phyloP scores from a whole-genome alignment of 2,797 vertebrate species.

The Oreonectes daqikongensis region DNA sequence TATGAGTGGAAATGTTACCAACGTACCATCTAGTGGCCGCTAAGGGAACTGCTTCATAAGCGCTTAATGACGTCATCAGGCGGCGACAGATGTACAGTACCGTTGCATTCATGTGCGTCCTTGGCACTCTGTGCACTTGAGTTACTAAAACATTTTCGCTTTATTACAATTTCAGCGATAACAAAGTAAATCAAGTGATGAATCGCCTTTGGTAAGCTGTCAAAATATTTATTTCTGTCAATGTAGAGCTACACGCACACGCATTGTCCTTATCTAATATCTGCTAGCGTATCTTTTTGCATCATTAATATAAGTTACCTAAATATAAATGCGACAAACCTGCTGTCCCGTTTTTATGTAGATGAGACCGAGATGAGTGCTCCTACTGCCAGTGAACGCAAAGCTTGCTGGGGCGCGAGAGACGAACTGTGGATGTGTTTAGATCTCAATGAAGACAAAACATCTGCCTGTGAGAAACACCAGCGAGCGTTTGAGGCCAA shows the following conservation, averaged over 20 bases:
- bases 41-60: background rate
- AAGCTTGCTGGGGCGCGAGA: slow-evolving; percentile 87
- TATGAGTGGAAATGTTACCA: background rate
- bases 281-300: background rate
- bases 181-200: background rate
- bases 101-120: slow-evolving; percentile 51
- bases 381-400: slow-evolving; percentile 82
- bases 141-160: background rate
- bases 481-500: slow-evolving; percentile 78
- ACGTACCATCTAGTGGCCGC: slow-evolving; percentile 37
- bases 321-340: background rate
- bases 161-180: background rate
- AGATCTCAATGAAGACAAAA: slow-evolving; percentile 76
- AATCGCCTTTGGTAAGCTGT: slow-evolving; percentile 19
- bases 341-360: background rate
- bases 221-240: too few relatives aligned
- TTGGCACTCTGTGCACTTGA: slow-evolving; percentile 51
- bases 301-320: too few relatives aligned
- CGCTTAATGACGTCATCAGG: slow-evolving; percentile 52
- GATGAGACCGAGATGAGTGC: slow-evolving; percentile 80
- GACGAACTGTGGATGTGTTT: slow-evolving; percentile 90
- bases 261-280: too few relatives aligned
- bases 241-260: too few relatives aligned
- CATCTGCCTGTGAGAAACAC: slow-evolving; percentile 73
- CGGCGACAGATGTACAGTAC: slow-evolving; percentile 55